A percentile compares a stretch with the other conserved stretches of the same genome.
These are phyloP conservation scores for Alligator sinensis DNA, from an alignment of 2,113 vertebrate genomes.

Conservation along the genomic window DNA sequence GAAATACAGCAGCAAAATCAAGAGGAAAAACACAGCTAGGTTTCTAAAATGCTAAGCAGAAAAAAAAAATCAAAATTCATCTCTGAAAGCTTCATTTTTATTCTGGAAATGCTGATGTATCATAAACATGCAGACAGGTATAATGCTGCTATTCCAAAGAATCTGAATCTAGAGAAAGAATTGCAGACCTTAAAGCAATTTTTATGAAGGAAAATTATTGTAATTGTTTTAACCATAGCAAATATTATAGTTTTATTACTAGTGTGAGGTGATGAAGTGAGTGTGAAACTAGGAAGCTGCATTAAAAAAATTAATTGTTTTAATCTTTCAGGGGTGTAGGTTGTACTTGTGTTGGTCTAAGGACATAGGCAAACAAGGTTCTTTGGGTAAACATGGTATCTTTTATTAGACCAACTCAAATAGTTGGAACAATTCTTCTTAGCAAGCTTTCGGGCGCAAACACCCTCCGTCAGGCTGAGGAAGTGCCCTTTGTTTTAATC, in stretches of 20 bases:
- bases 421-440: no score
- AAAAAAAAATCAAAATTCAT: not conserved
- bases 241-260: not conserved
- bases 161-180: not conserved
- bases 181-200: not conserved
- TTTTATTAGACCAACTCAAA: no score
- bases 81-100: not conserved
- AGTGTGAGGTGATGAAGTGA: not conserved
- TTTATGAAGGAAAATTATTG: no score
- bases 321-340: no score
- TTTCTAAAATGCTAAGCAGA: not conserved
- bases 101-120: not conserved
- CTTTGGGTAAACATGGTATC: no score
- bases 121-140: not conserved
- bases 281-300: not conserved
- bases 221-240: not conserved
- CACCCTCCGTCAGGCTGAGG: no score
- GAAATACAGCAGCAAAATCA: not conserved
- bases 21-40: not conserved
- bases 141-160: not conserved
- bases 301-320: not conserved
- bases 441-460: no score
- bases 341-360: no score
- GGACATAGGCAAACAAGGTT: no score
- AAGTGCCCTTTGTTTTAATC: not conserved